Evolutionary conservation across 2,113 vertebrate species (phyloP), one percentile per base, ranked within the genome.

Genomic region (Megaleporinus macrocephalus): DNA sequence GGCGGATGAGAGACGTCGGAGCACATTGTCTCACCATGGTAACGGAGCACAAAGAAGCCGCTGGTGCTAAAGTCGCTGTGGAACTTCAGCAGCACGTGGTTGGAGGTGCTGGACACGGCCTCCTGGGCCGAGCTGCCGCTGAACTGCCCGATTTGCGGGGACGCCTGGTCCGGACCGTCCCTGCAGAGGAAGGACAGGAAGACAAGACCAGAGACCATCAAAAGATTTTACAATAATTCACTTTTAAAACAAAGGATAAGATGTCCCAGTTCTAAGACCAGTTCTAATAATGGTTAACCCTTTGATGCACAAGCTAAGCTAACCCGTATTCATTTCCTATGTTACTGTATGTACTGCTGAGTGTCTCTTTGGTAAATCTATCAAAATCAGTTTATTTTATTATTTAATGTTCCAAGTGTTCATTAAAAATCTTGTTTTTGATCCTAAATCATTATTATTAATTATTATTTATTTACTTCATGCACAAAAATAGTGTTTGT

Each of bases 41-140:
- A 94, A 82, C 82, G 86, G 14, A 94, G 89, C 71, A 91, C 88
- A 77, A 94, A 94, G 90, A 94, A 93, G 66, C 94, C 94, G 2
- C 93, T 94, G 83, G 92, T 94, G 90, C 93, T 94, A 90, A 94
- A 93, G 89, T 94, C 94, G 1, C 93, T 94, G 90, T 94, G 94
- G 90, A 94, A 94, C 85, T 94, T 93, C 78, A 94, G 91, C 73
- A 94, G 93, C 80, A 94, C 86, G 69, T 93, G 94, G 84, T 94
- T 94, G 89, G 94, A 92, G 0, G 91, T 94, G 80, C 92, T 93
- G 79, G 88, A 91, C 47, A 92, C 88, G 1, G 86, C 86, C 16
- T 94, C 92, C 79, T 90, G 92, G 0, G 76, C 57, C 0, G 90
- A 91, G 72, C 24, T 93, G 27, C 94, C 93, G 1, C 93, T 93